Conservation (phyloP, 2,113 vertebrate species). For the Nettapus auritus region DNA sequence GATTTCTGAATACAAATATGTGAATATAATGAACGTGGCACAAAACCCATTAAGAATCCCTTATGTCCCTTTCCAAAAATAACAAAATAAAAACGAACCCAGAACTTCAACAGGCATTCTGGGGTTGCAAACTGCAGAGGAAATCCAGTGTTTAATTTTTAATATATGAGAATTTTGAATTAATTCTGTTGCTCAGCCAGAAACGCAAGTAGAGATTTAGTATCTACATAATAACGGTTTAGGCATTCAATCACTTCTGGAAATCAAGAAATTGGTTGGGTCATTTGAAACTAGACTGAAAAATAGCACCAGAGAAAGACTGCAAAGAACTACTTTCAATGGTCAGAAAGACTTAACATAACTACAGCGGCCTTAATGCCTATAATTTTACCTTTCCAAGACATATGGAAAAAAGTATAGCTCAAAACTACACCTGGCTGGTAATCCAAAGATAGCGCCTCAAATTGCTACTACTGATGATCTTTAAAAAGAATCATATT, state of each 20-base stretch:
- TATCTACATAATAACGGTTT: background rate
- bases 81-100: too few relatives aligned
- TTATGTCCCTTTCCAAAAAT: rapidly evolving
- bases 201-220: conserved; percentile 23
- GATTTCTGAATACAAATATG: background rate
- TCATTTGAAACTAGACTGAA: background rate
- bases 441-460: background rate
- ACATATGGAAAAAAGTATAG: background rate
- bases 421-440: background rate
- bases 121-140: background rate
- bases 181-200: background rate
- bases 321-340: background rate
- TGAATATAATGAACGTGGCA: background rate
- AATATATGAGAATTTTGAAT: background rate
- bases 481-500: background rate
- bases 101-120: background rate
- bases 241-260: background rate
- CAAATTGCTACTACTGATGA: background rate
- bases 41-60: background rate
- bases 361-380: background rate
- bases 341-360: background rate
- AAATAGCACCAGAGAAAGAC: background rate
- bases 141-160: conserved; percentile 25
- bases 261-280: background rate
- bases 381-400: background rate